These are phyloP conservation scores for Rhizoglyphus robini DNA, from an alignment of 1,140 invertebrate species.

Conservation along the genomic window DNA sequence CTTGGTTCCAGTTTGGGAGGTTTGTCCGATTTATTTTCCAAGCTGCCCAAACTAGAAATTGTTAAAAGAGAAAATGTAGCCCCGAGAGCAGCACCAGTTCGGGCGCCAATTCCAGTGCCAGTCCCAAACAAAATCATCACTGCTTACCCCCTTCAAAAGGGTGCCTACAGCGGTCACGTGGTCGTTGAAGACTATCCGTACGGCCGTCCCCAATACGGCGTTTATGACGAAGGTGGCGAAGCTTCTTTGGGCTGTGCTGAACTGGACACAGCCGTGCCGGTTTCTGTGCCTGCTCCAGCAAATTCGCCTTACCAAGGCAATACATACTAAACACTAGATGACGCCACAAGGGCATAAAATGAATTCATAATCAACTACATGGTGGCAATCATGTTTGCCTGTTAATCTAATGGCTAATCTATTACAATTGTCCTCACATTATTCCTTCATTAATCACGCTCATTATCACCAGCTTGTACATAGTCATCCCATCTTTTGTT, in stretches of 20 bases:
- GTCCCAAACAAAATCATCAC: background rate
- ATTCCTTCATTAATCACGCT: too few species aligned
- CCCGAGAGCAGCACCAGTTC: background rate
- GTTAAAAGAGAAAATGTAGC: background rate
- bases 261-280: background rate
- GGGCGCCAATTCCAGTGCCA: background rate
- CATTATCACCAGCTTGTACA: too few species aligned
- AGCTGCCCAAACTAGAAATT: background rate
- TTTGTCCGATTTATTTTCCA: background rate
- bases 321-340: background rate
- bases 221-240: slow-evolving; percentile 6
- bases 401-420: too few species aligned
- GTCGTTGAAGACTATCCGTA: slow-evolving; percentile 11
- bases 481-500: background rate
- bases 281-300: background rate
- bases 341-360: background rate
- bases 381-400: too few species aligned
- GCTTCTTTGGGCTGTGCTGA: background rate
- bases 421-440: too few species aligned
- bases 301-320: too few species aligned
- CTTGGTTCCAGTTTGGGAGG: background rate
- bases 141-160: background rate
- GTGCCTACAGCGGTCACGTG: background rate
- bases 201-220: background rate
- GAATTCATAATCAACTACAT: background rate